phyloP scores from a whole-genome alignment of 2,888 invertebrate species.

The Willowsia nigromaculata region DNA sequence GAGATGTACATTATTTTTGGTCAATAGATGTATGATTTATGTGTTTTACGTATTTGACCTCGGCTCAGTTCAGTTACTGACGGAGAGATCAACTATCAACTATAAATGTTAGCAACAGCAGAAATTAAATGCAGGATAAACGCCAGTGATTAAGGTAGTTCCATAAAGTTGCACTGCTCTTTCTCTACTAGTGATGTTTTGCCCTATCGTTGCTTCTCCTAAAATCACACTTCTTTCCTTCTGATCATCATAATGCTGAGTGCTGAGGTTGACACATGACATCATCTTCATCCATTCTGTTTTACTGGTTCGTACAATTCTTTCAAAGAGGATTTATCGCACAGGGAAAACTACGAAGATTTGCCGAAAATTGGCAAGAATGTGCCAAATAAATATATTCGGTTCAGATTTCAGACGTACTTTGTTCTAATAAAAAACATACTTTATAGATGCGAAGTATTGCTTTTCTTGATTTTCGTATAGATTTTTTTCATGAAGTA shows the following conservation, averaged over 20 bases:
- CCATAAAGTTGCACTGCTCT: constrained; percentile 9
- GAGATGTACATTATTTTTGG: neutral
- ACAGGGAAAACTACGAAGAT: neutral
- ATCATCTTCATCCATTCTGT: neutral
- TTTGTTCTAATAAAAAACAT: too few species aligned
- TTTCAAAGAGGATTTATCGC: neutral
- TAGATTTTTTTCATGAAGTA: too few species aligned
- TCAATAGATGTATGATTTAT: neutral
- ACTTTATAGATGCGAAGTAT: too few species aligned
- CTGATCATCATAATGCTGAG: neutral
- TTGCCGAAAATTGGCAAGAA: too few species aligned
- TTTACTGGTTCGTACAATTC: neutral
- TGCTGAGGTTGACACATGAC: neutral
- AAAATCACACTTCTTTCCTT: neutral
- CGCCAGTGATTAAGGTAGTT: neutral
- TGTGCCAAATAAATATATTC: too few species aligned
- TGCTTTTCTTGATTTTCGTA: too few species aligned
- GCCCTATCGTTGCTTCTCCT: constrained; percentile 2
- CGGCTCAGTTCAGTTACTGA: constrained; percentile 36
- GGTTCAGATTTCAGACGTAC: too few species aligned
- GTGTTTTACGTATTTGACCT: constrained; percentile 55
- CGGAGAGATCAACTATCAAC: neutral
- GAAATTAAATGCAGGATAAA: neutral
- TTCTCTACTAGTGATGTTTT: constrained; percentile 26
- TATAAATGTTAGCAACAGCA: neutral